Base-by-base conservation (phyloP, 2,888 invertebrate genomes). In the Scaptomyza tumidula region DNA sequence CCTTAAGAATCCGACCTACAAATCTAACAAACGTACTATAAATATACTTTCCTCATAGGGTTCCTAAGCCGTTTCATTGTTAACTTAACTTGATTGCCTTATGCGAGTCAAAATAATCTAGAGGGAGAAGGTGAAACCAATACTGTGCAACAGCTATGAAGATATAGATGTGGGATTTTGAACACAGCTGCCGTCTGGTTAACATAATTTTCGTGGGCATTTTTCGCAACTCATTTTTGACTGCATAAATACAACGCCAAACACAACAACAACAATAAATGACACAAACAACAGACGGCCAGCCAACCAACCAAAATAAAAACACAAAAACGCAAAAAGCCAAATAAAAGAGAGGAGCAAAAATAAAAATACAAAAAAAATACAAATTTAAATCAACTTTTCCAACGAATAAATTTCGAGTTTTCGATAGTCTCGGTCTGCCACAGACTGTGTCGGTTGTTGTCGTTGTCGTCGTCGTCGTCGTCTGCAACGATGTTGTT, bases 391-490 rank as follows among this genome's bases (percentile, higher is more conserved):
- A 83, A 73, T 88, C 83, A 88, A 88, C 83, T 83, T 83, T 83
- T 83, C 86, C 83, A 88, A 77, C 83, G 89, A 88, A 84, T 84
- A 88, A 84, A 84, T 88, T 83, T 88, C 87, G 88, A 83, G 89
- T 84, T 84, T 85, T 89, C 89, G 84, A 85, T 88, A 85, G 84
- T 85, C 85, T 85, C 82, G 87, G 89, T 84, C 78, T 86, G 89
- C 85, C 84, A 86, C 89, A 84, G 84, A 80, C 89, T 71, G 87
- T 84, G 85, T 74, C 66, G 52, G 37, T 37, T 52, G 50, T 67
- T 52, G 75, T 49, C 56, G 65, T 46, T 35, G 59, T 58, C 41
- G 59, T 58, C 41, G 75, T 49, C 56, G 65, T 46, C 39, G 59
- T 58, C 41, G 59, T 58, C 41, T 50, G 50, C 50, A 39, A n/a